Evolutionary conservation across 1,140 invertebrate species (phyloP).

Genomic region (Drosophila orosa): DNA sequence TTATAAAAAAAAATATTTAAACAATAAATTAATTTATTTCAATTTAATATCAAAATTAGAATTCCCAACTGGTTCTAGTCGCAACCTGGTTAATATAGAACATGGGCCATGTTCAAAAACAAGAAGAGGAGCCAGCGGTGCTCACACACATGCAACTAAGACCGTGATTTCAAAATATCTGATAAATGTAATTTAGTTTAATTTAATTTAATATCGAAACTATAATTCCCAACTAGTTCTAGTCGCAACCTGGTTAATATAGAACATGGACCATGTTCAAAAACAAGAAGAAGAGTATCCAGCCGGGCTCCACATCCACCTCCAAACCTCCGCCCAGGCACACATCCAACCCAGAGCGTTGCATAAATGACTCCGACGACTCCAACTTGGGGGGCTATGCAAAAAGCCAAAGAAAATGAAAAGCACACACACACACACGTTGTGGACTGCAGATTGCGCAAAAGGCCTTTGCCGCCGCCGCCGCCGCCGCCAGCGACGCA

Average conservation of each 20-base stretch:
- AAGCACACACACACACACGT: slow-evolving; percentile 37
- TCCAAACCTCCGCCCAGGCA: background rate
- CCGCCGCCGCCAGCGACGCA: slow-evolving; percentile 48
- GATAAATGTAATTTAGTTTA: too few relatives aligned
- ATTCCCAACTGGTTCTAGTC: background rate
- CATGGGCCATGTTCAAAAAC: background rate
- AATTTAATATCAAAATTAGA: too few relatives aligned
- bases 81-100: too few relatives aligned
- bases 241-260: too few relatives aligned
- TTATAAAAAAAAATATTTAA: too few relatives aligned
- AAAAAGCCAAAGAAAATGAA: slow-evolving; percentile 28
- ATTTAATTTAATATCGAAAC: too few relatives aligned
- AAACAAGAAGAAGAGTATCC: slow-evolving; percentile 6
- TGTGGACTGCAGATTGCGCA: slow-evolving; percentile 61
- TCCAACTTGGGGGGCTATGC: slow-evolving; percentile 26
- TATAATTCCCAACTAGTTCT: background rate
- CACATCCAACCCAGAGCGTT: slow-evolving; percentile 45
- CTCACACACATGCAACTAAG: slow-evolving; percentile 17
- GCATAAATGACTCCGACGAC: slow-evolving; percentile 60
- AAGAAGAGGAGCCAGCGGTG: background rate
- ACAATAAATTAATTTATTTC: too few relatives aligned
- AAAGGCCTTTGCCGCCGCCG: slow-evolving; percentile 31
- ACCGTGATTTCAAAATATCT: too few relatives aligned
- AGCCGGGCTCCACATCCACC: slow-evolving; percentile 14
- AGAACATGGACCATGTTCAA: background rate